phyloP scores from a whole-genome alignment of 2,888 invertebrate genomes.

The Spodoptera picta region DNA sequence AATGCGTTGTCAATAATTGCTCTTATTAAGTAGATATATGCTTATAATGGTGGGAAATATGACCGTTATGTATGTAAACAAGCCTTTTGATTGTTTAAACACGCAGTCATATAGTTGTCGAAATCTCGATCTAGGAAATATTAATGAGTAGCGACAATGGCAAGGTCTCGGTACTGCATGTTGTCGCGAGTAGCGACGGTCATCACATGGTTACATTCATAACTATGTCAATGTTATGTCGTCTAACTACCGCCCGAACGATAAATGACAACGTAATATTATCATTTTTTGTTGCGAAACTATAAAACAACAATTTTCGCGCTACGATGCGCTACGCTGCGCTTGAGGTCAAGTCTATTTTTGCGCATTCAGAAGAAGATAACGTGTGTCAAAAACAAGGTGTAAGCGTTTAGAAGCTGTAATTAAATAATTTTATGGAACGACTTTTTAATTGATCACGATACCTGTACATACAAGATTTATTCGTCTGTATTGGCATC shows the following conservation, averaged over 20 bases:
- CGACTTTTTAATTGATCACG: conserved; percentile 8
- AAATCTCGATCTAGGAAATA: conserved; percentile 67
- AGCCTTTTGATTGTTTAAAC: conserved; percentile 41
- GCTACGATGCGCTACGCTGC: conserved; percentile 86
- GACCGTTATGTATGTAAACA: conserved; percentile 22
- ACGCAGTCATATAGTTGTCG: conserved; percentile 39
- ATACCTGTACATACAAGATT: too few species aligned
- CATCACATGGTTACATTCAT: conserved; percentile 58
- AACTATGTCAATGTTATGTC: conserved; percentile 86
- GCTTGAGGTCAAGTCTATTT: conserved; percentile 79
- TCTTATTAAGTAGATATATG: conserved; percentile 50
- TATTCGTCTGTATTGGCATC: background rate
- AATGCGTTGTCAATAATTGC: conserved; percentile 60
- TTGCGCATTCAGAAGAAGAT: conserved; percentile 60
- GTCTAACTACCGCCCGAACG: conserved; percentile 65
- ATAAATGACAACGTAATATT: conserved; percentile 73
- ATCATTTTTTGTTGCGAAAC: conserved; percentile 72
- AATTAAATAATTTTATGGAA: conserved; percentile 10
- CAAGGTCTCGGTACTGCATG: conserved; percentile 63
- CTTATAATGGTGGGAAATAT: conserved; percentile 29
- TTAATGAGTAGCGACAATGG: conserved; percentile 60
- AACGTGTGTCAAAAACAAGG: conserved; percentile 43
- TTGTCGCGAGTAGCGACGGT: conserved; percentile 61
- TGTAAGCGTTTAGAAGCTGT: background rate
- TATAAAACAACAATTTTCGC: conserved; percentile 81